Evolutionary conservation across 2,888 invertebrate genomes (phyloP).

Genomic region (Leptinotarsa rubiginosa): DNA sequence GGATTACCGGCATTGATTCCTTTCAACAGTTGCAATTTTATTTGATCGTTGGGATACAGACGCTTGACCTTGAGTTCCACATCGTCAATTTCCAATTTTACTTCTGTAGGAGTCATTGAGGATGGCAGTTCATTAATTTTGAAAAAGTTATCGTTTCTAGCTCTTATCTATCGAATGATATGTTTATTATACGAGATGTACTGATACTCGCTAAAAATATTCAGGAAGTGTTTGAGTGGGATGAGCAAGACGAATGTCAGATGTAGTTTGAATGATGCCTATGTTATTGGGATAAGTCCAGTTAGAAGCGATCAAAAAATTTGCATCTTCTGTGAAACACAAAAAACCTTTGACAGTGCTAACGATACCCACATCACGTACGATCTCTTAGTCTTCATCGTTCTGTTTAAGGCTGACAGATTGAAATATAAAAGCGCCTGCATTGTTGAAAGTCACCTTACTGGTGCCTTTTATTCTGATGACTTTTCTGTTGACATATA

Average conservation of each 20-base stretch:
- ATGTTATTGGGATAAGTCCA: neutral
- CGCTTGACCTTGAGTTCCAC: neutral
- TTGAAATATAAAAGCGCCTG: neutral
- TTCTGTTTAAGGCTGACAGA: too few relatives aligned
- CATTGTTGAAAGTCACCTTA: too few relatives aligned
- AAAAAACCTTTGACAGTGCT: too few relatives aligned
- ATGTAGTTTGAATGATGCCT: neutral
- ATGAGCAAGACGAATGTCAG: neutral
- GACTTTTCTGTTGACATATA: too few relatives aligned
- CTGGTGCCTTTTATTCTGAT: too few relatives aligned
- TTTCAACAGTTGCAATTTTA: too few relatives aligned
- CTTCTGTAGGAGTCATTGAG: neutral
- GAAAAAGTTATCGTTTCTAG: neutral
- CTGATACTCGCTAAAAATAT: neutral
- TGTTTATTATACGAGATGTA: neutral
- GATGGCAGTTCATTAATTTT: neutral
- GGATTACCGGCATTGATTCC: too few relatives aligned
- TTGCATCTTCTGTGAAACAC: too few relatives aligned
- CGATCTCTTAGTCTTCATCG: too few relatives aligned
- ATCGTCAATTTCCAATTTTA: neutral
- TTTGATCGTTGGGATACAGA: neutral
- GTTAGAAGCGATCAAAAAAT: neutral
- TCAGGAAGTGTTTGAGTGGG: neutral
- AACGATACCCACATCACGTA: too few relatives aligned
- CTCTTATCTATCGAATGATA: neutral